phyloP scores from a whole-genome alignment of 2,113 vertebrate genomes.

The Anas platyrhynchos region DNA sequence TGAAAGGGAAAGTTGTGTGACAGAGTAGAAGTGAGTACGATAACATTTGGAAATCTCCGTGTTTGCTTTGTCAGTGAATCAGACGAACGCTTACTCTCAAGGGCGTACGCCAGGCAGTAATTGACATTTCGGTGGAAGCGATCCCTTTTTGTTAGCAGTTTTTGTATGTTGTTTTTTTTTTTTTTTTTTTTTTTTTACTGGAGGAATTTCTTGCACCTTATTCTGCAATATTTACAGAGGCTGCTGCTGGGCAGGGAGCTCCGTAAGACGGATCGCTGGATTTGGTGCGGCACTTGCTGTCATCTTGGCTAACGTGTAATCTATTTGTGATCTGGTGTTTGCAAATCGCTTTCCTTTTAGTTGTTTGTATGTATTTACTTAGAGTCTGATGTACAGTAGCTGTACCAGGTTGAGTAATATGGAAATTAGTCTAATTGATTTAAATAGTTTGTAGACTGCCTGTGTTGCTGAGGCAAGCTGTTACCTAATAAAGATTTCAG shows the following conservation, averaged over 20 bases:
- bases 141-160: accelerated
- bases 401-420: slow-evolving; percentile 35
- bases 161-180: not conserved
- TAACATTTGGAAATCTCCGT: not conserved
- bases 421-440: slow-evolving; percentile 49
- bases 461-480: slow-evolving; percentile 35
- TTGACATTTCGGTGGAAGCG: not conserved
- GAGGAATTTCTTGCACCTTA: not conserved
- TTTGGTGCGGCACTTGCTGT: accelerated
- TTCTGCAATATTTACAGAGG: not conserved
- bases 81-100: accelerated
- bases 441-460: slow-evolving; percentile 61
- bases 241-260: not conserved
- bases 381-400: not conserved
- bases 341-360: not conserved
- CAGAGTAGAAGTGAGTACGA: not conserved
- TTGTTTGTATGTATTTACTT: not conserved
- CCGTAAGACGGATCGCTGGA: not conserved
- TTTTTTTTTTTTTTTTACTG: not conserved
- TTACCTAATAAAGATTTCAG: slow-evolving; percentile 46
- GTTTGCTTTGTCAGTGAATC: not conserved
- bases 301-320: not conserved
- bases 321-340: not conserved
- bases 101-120: accelerated
- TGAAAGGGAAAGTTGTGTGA: not conserved